phyloP scores from a whole-genome alignment of 2,888 invertebrate species.

The Tenthredo distinguenda region DNA sequence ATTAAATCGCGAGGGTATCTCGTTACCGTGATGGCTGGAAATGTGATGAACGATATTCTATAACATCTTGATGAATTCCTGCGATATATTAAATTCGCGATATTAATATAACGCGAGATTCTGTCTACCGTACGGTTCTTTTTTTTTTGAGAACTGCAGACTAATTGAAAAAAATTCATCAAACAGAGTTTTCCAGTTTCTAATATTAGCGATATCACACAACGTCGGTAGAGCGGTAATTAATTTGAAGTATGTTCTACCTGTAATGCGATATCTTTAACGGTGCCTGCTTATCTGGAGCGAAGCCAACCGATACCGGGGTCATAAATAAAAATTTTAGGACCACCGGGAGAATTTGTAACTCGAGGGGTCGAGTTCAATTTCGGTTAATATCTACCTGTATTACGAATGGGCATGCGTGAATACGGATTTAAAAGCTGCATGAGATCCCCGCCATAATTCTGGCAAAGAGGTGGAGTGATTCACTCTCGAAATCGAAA shows the following conservation, averaged over 20 bases:
- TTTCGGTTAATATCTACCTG: constrained; percentile 11
- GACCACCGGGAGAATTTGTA: constrained; percentile 29
- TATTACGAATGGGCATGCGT: neutral
- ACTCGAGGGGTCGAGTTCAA: neutral
- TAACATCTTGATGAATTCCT: neutral
- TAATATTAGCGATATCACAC: neutral
- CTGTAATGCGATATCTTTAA: neutral
- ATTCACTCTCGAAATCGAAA: neutral
- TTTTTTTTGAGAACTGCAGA: neutral
- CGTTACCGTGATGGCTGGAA: neutral
- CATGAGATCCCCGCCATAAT: neutral
- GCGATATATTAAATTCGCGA: neutral
- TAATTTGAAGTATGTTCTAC: constrained; percentile 42
- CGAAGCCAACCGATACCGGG: constrained; percentile 34
- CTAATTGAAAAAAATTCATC: neutral
- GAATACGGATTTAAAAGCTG: neutral
- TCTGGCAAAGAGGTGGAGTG: neutral
- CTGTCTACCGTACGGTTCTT: neutral
- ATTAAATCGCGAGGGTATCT: neutral
- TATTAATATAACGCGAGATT: neutral
- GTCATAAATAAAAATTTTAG: constrained; percentile 47
- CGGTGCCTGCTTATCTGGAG: constrained; percentile 23
- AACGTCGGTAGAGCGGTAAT: neutral
- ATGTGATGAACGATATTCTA: neutral
- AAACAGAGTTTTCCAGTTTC: neutral